A percentile compares a stretch with the other conserved stretches of the same genome.
Conservation (phyloP, 1,140 invertebrate species). For the Drosophila ficusphila region DNA sequence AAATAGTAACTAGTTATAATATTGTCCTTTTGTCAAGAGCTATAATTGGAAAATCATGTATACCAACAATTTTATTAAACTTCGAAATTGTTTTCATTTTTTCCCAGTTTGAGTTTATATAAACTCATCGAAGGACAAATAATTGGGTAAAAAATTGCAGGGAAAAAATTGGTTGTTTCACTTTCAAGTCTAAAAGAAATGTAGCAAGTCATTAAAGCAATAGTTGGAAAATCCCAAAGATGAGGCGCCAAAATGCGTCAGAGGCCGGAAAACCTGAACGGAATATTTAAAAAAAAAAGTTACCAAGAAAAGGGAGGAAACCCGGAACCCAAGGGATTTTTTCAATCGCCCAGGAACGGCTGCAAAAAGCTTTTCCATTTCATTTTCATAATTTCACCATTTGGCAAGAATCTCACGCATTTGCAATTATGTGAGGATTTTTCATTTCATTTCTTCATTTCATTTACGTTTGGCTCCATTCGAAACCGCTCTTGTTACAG, state of each 20-base stretch:
- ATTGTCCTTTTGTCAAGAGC: too few species aligned
- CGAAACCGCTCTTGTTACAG: conserved; percentile 59
- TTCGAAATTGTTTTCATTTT: too few species aligned
- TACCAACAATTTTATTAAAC: too few species aligned
- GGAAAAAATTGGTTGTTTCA: not conserved
- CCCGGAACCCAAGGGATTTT: conserved; percentile 13
- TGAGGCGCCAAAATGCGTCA: conserved; percentile 56
- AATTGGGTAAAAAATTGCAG: not conserved
- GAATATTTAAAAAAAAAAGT: conserved; percentile 58
- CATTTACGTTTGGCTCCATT: conserved; percentile 45
- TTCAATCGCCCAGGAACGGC: not conserved
- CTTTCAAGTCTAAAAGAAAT: not conserved
- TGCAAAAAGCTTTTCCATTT: conserved; percentile 49
- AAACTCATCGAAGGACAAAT: not conserved
- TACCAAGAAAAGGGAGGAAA: not conserved
- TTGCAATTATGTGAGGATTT: conserved; percentile 81
- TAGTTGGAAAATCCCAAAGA: conserved; percentile 31
- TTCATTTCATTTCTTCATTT: conserved; percentile 66
- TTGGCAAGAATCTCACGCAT: conserved; percentile 80
- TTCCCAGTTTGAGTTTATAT: too few species aligned
- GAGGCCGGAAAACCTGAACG: conserved; percentile 34
- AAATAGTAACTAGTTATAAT: not conserved
- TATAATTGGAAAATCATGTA: too few species aligned
- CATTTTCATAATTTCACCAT: conserved; percentile 78
- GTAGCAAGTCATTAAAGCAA: conserved; percentile 33